A percentile compares a stretch with the other conserved stretches of the same genome.
Evolutionary conservation across 2,113 vertebrate species (phyloP).

Genomic region (Dromaius novaehollandiae): DNA sequence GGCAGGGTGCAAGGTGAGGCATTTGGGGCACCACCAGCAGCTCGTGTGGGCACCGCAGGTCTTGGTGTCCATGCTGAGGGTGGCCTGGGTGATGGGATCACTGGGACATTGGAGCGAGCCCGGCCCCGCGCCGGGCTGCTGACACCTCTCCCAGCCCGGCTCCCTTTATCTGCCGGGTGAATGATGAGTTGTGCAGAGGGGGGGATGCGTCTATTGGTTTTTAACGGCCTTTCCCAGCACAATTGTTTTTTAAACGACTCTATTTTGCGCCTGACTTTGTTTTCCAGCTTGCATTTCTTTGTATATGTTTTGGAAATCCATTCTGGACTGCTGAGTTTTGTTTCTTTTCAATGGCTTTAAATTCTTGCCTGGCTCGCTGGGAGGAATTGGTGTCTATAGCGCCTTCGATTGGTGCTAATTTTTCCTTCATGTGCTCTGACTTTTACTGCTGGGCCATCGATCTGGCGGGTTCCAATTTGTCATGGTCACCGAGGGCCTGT

Average conservation of each 20-base stretch:
- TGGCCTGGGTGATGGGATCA: no score
- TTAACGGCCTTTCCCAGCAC: conserved; percentile 54
- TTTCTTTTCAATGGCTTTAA: conserved; percentile 76
- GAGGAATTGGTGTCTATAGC: conserved; percentile 76
- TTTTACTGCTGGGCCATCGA: conserved; percentile 72
- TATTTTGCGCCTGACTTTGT: conserved; percentile 64
- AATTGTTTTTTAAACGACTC: conserved; percentile 69
- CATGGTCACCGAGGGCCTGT: conserved; percentile 51
- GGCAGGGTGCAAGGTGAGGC: no score
- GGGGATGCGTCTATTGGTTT: conserved; percentile 26
- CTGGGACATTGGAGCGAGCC: no score
- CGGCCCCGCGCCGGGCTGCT: not conserved
- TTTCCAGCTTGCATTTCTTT: conserved; percentile 68
- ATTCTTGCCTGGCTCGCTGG: conserved; percentile 68
- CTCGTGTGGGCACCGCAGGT: no score
- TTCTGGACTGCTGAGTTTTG: conserved; percentile 72
- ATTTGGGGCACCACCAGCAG: no score
- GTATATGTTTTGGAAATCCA: conserved; percentile 73
- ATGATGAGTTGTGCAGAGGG: not conserved
- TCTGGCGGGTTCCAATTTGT: conserved; percentile 65
- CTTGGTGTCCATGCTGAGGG: no score
- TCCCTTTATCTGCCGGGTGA: conserved; percentile 38
- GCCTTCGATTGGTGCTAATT: conserved; percentile 77
- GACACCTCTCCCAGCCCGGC: not conserved
- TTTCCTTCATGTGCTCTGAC: conserved; percentile 74